Percentiles rank a stretch among this genome's conserved stretches.
These are phyloP conservation scores for Anhinga rufa DNA, from an alignment of 2,113 vertebrate species.

Conservation along the genomic window DNA sequence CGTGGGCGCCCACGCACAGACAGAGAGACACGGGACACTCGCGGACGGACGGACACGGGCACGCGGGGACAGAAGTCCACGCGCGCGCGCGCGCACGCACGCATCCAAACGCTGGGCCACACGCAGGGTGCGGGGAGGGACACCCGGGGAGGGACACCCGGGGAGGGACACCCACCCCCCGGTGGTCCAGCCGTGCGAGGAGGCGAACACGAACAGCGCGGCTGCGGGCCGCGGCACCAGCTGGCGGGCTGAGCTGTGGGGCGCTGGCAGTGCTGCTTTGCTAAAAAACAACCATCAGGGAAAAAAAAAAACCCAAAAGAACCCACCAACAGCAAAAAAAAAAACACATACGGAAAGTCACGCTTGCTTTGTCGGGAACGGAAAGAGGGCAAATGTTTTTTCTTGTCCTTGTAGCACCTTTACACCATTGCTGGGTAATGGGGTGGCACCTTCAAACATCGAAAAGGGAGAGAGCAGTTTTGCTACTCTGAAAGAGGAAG, in stretches of 20 bases:
- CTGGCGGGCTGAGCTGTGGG: too few species aligned
- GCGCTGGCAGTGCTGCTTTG: background rate
- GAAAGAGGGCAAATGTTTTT: background rate
- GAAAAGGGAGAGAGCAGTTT: background rate
- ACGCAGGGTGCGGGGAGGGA: too few species aligned
- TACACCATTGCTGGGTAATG: background rate
- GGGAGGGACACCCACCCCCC: too few species aligned
- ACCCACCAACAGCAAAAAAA: background rate
- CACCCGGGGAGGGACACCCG: too few species aligned
- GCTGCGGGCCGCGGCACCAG: too few species aligned
- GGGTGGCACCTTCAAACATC: background rate
- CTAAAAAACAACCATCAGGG: background rate
- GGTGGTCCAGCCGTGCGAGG: too few species aligned
- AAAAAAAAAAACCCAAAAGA: too few species aligned
- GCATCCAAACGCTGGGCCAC: too few species aligned
- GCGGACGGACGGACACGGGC: background rate
- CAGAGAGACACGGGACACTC: fast-evolving
- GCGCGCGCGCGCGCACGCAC: fast-evolving
- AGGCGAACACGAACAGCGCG: too few species aligned
- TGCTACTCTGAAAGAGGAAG: background rate
- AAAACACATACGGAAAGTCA: background rate
- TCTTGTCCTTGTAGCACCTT: background rate
- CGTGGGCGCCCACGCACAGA: too few species aligned
- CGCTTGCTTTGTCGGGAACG: background rate
- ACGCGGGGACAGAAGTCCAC: too few species aligned